Percentiles rank a stretch among this genome's conserved stretches.
phyloP scores from a whole-genome alignment of 2,888 invertebrate species.

The Chaetogeoica ovagalla region DNA sequence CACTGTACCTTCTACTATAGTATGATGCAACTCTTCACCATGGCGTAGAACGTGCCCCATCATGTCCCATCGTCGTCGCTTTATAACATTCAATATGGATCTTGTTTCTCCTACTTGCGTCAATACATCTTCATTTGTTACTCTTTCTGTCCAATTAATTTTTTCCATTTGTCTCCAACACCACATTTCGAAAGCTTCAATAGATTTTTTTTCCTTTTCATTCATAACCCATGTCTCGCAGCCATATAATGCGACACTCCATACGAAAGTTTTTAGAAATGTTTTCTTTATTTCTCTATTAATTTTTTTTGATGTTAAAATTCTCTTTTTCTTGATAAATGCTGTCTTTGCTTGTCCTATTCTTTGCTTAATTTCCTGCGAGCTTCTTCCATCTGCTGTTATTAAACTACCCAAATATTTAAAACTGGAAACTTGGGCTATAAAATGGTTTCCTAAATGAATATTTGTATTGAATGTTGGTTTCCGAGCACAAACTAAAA shows the following conservation, averaged over 20 bases:
- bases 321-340: no score
- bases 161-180: slow-evolving; percentile 1
- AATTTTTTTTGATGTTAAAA: neutral
- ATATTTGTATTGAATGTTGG: neutral
- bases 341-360: neutral
- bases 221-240: slow-evolving; percentile 1
- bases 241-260: neutral
- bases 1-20: no score
- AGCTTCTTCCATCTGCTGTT: neutral
- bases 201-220: slow-evolving; percentile 1
- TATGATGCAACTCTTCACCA: neutral
- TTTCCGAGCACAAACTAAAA: neutral
- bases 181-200: neutral
- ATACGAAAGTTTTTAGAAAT: neutral
- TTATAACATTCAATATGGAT: slow-evolving; percentile 1
- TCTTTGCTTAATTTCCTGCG: neutral
- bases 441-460: neutral
- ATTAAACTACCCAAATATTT: neutral
- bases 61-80: slow-evolving; percentile 4
- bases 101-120: slow-evolving; percentile 2
- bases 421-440: slow-evolving; percentile 4
- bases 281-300: neutral
- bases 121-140: slow-evolving; percentile 2
- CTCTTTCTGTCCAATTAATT: neutral
- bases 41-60: neutral